Evolutionary conservation across 1,140 invertebrate species (phyloP), one percentile per base, ranked within the genome.

Genomic region (Bombus waltoni): DNA sequence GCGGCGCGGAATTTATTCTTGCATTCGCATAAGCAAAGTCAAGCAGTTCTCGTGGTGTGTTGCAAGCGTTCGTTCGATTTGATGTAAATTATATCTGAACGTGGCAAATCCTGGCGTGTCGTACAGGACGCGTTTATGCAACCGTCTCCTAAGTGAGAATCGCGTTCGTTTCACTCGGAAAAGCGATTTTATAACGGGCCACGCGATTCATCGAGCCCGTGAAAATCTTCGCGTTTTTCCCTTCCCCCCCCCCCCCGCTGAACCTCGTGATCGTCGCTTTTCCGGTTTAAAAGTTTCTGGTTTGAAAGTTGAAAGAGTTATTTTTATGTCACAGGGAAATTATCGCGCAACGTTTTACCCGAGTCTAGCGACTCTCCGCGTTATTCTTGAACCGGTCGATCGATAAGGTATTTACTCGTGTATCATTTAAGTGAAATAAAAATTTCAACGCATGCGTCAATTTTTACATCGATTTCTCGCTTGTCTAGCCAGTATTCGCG

Each of bases 351-450:
- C 66, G 40, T 59, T 72, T 72, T 25, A 10, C 73, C 18, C 4
- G 25, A n/a, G 47, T 28, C 66, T 57, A 32, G 28, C 65, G 28
- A 13, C 66, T 62, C 40, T 38, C n/a, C 38, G 76, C 53, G 65
- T 84, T 84, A 84, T 84, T 84, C 83, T 84, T 84, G 83, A 84
- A 79, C 66, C 40, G 40, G 32, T 72, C 76, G 83, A 84, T 84
- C 83, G 83, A 84, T 84, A 84, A 79, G 65, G 82, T 84, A 84
- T 84, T 84, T 84, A 84, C 83, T 79, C 75, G 66, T 47, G 76
- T 84, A 84, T 84, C 83, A 32, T 79, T 84, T 72, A 79, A 84
- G 83, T 40, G 76, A 79, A 84, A 84, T 79, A 84, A 79, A 84
- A 84, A 79, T 84, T 84, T 72, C 74, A 84, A 84, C 83, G 76